Evolutionary conservation across 2,888 invertebrate species (phyloP).

Genomic region (Aphelenchoides bicaudatus): DNA sequence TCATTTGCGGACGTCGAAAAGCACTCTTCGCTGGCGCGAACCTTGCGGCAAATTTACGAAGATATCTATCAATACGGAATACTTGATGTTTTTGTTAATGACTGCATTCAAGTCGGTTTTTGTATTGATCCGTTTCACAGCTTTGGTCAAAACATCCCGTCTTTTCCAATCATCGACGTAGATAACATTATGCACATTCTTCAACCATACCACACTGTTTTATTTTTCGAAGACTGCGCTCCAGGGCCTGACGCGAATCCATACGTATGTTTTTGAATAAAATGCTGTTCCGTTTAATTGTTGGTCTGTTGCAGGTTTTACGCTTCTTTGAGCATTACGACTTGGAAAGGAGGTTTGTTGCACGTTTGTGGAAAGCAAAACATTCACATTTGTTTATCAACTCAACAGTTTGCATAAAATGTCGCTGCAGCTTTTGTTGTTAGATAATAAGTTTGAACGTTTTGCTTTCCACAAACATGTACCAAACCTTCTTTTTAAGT

Average conservation of each 20-base stretch:
- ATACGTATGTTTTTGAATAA: no score
- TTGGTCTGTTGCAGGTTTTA: no score
- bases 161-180: slow-evolving; percentile 29
- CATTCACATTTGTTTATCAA: neutral
- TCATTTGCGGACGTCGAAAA: slow-evolving; percentile 6
- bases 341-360: slow-evolving; percentile 42
- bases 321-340: slow-evolving; percentile 46
- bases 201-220: slow-evolving; percentile 54
- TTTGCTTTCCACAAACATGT: no score
- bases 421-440: neutral
- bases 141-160: slow-evolving; percentile 40
- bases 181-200: slow-evolving; percentile 25
- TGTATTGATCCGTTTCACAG: slow-evolving; percentile 52
- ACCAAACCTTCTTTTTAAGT: slow-evolving; percentile 23
- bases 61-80: slow-evolving; percentile 46
- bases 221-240: slow-evolving; percentile 48
- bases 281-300: no score
- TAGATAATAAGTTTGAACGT: no score
- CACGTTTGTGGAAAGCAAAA: neutral
- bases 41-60: slow-evolving; percentile 46
- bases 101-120: slow-evolving; percentile 54
- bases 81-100: slow-evolving; percentile 50
- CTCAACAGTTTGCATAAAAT: neutral
- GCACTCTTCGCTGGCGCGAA: slow-evolving; percentile 32
- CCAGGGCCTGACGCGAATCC: slow-evolving; percentile 56